Percentiles rank a stretch among this genome's conserved stretches.
These are phyloP conservation scores for Larimichthys polyactis DNA, from an alignment of 2,113 vertebrate genomes.

Conservation along the genomic window DNA sequence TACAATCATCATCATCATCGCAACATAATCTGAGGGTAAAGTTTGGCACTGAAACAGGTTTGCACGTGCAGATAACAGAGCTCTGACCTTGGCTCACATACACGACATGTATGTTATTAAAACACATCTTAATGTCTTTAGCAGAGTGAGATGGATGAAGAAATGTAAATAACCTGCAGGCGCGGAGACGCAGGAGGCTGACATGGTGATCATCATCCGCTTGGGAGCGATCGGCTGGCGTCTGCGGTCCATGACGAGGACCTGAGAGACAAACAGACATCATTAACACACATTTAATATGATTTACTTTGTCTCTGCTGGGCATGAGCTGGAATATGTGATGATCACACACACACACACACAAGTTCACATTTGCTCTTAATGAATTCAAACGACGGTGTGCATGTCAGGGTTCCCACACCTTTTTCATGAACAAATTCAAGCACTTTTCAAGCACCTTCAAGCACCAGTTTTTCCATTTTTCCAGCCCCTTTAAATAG, in stretches of 20 bases:
- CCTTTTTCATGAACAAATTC: too few species aligned
- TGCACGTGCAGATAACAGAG: not conserved
- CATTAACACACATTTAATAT: not conserved
- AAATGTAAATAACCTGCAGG: slow-evolving; percentile 63
- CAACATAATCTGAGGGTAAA: not conserved
- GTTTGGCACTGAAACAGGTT: too few species aligned
- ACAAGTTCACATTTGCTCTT: not conserved
- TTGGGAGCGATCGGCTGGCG: slow-evolving; percentile 44
- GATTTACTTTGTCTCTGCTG: not conserved
- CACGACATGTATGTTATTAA: too few species aligned
- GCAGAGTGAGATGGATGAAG: not conserved
- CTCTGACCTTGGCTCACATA: not conserved
- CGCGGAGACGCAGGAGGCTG: slow-evolving; percentile 21
- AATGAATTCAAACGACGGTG: not conserved
- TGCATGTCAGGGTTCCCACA: too few species aligned
- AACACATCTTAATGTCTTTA: too few species aligned
- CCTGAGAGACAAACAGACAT: slow-evolving; percentile 45
- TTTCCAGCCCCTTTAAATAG: too few species aligned
- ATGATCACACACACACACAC: not conserved
- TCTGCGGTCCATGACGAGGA: slow-evolving; percentile 48
- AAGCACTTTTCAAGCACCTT: too few species aligned
- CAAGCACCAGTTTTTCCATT: too few species aligned
- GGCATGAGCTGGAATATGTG: not conserved
- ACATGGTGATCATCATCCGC: slow-evolving; percentile 60
- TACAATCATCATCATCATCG: not conserved